Evolutionary conservation across 2,888 invertebrate genomes (phyloP).

Genomic region (Pseudococcus jackbeardsleyi): DNA sequence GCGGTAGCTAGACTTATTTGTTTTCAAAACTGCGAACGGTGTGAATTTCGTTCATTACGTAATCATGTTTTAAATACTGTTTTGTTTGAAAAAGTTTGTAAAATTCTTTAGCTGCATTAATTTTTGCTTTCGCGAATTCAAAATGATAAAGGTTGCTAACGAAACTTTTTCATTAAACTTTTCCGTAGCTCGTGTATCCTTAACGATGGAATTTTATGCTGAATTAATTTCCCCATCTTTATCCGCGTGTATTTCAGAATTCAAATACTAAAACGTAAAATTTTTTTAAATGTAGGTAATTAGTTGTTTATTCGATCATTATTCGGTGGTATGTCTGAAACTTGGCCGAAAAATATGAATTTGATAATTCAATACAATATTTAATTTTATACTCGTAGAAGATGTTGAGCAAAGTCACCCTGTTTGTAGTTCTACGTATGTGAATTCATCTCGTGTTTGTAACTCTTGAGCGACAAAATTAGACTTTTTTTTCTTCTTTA

Average conservation of each 20-base stretch:
- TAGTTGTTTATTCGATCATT: too few relatives aligned
- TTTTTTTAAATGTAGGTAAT: too few relatives aligned
- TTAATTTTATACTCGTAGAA: too few relatives aligned
- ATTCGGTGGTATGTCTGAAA: too few relatives aligned
- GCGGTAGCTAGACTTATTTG: neutral
- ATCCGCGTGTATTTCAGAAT: neutral
- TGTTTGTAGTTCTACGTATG: too few relatives aligned
- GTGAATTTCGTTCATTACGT: neutral
- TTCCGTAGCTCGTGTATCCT: neutral
- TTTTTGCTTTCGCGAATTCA: neutral
- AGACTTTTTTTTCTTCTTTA: too few relatives aligned
- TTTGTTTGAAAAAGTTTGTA: neutral
- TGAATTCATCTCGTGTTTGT: too few relatives aligned
- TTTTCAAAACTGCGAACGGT: neutral
- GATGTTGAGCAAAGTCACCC: too few relatives aligned
- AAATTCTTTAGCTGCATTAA: neutral
- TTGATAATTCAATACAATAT: too few relatives aligned
- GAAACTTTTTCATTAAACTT: slow-evolving; percentile 27
- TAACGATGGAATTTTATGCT: neutral
- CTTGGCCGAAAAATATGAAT: too few relatives aligned
- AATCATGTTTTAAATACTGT: neutral
- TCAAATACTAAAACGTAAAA: neutral
- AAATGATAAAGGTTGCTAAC: slow-evolving; percentile 1
- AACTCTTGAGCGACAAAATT: too few relatives aligned
- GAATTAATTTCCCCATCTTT: neutral